Conservation (phyloP, 1,140 invertebrate genomes). For the Ruditapes philippinarum region DNA sequence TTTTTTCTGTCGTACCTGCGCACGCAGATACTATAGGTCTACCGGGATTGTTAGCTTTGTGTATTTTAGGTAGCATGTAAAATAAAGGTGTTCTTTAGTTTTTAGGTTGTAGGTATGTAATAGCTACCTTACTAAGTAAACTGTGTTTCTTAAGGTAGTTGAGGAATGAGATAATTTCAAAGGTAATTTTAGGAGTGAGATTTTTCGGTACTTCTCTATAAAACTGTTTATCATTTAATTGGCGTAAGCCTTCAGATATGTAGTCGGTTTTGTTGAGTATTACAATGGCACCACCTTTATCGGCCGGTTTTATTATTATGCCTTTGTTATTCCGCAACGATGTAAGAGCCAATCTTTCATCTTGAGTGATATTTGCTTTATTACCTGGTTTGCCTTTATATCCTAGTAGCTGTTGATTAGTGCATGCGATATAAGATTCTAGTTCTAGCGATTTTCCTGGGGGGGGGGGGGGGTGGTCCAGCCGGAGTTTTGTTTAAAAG, state of each 20-base stretch:
- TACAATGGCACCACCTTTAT: conserved; percentile 51
- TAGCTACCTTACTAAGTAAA: not conserved
- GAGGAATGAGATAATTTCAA: conserved; percentile 40
- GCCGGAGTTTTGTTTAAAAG: not conserved
- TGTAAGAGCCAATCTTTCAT: not conserved
- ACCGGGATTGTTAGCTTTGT: conserved; percentile 53
- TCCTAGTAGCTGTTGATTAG: not conserved
- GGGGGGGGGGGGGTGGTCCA: not conserved
- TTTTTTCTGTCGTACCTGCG: conserved; percentile 21
- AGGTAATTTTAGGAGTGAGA: not conserved
- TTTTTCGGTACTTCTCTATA: conserved; percentile 20
- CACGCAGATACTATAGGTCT: conserved; percentile 59
- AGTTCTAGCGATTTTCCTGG: not conserved
- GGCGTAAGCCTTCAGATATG: conserved; percentile 39
- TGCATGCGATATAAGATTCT: not conserved
- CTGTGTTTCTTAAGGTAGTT: not conserved
- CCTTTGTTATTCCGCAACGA: not conserved
- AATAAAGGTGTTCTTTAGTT: conserved; percentile 11
- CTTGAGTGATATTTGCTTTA: too few relatives aligned
- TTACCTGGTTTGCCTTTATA: not conserved
- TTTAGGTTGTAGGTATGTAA: conserved; percentile 1
- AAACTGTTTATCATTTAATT: conserved; percentile 32
- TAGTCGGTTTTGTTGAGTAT: conserved; percentile 33
- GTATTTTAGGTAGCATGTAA: conserved; percentile 57
- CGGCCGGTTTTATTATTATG: not conserved